Evolutionary conservation across 2,113 vertebrate genomes (phyloP).

Genomic region (Puffinus mauretanicus): DNA sequence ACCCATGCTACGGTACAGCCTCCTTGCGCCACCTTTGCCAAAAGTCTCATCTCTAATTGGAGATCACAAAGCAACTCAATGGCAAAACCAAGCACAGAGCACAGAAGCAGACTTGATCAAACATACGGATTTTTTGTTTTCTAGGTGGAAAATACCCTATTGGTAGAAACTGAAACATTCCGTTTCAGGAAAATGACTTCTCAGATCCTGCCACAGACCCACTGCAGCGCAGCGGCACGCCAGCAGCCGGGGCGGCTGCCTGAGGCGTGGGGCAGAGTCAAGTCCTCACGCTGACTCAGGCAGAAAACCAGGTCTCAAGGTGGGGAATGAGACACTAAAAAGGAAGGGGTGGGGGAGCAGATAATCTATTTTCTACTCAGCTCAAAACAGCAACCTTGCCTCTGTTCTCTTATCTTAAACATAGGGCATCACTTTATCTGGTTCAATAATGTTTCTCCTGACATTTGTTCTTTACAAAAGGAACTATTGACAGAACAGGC

Average conservation of each 20-base stretch:
- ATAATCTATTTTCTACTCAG: neutral
- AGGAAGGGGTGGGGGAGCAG: neutral
- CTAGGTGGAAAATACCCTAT: neutral
- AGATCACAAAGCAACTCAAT: neutral
- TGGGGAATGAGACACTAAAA: neutral
- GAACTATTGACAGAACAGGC: neutral
- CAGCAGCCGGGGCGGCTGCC: neutral
- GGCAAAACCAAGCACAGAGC: neutral
- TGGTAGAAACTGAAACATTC: neutral
- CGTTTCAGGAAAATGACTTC: neutral
- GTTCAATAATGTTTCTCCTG: constrained; percentile 22
- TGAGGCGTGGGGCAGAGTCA: neutral
- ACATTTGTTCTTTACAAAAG: constrained; percentile 17
- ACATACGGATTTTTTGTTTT: accelerated
- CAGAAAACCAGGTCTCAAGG: neutral
- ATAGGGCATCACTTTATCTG: neutral
- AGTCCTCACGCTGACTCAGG: neutral
- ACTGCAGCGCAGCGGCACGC: accelerated
- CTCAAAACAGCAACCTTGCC: neutral
- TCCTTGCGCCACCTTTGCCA: neutral
- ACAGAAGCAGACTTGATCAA: neutral
- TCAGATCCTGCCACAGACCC: neutral
- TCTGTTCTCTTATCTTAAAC: neutral
- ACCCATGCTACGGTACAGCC: neutral
- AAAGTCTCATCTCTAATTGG: neutral